Evolutionary conservation across 2,113 vertebrate species (phyloP).

Genomic region (Emydura subglobosa): DNA sequence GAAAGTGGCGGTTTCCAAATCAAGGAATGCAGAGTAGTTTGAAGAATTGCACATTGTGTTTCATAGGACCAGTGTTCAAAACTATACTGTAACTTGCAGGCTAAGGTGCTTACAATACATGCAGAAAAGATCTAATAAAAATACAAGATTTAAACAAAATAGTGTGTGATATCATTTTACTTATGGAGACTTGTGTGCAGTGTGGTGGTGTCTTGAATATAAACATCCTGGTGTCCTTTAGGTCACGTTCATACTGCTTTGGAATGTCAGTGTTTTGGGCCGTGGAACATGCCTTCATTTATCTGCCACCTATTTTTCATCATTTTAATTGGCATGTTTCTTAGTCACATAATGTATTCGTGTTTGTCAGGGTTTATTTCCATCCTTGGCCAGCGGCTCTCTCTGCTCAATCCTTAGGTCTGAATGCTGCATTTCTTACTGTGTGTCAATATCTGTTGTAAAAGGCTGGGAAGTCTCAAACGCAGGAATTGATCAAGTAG

Average conservation of each 20-base stretch:
- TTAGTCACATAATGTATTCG: background rate
- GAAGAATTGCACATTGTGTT: background rate
- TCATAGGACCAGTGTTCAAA: background rate
- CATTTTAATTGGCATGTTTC: background rate
- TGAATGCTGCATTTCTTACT: background rate
- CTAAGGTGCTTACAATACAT: constrained; percentile 56
- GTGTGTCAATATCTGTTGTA: background rate
- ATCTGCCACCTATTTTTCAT: background rate
- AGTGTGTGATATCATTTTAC: background rate
- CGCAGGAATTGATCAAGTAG: background rate
- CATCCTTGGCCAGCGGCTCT: background rate
- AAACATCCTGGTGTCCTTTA: background rate
- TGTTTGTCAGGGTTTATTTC: background rate
- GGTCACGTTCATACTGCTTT: background rate
- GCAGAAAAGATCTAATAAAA: constrained; percentile 73
- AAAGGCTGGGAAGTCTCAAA: background rate
- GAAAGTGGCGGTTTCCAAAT: constrained; percentile 85
- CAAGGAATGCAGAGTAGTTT: constrained; percentile 85
- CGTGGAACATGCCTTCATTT: background rate
- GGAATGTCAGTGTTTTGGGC: background rate
- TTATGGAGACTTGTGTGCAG: background rate
- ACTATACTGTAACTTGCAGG: constrained; percentile 49
- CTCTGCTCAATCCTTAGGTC: background rate
- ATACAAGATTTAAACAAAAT: constrained; percentile 64
- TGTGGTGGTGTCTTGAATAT: background rate